These are phyloP conservation scores for Epinephelus malabaricus DNA, from an alignment of 2,797 vertebrate species.

Conservation along the genomic window DNA sequence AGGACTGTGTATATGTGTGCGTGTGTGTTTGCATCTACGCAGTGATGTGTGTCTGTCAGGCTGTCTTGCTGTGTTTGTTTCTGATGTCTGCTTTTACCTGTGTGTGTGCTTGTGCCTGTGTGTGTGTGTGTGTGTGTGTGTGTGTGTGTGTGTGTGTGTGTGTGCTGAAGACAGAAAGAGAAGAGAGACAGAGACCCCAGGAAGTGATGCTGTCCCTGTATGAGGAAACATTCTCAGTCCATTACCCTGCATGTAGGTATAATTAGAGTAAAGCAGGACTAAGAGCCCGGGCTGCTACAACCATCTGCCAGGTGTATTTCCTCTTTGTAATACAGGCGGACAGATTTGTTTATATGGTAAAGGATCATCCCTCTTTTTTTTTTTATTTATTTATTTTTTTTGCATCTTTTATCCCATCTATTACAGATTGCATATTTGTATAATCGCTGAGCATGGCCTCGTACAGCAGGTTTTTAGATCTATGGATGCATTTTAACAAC, in stretches of 20 bases:
- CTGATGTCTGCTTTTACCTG: constrained; percentile 51
- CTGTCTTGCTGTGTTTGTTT: constrained; percentile 58
- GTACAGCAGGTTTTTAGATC: not conserved
- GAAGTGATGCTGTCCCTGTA: constrained; percentile 72
- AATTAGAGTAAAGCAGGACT: constrained; percentile 81
- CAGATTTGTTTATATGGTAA: constrained; percentile 61
- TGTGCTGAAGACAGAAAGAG: constrained; percentile 5
- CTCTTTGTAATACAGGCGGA: constrained; percentile 57
- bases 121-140: not conserved
- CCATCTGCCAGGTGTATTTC: constrained; percentile 79
- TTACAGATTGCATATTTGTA: constrained; percentile 37
- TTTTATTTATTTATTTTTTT: not conserved
- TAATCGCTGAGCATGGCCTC: constrained; percentile 32
- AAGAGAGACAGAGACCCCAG: constrained; percentile 51
- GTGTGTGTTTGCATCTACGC: constrained; percentile 39
- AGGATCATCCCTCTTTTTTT: constrained; percentile 5
- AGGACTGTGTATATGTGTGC: constrained; percentile 23
- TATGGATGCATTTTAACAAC: constrained; percentile 19
- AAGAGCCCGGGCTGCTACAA: constrained; percentile 65
- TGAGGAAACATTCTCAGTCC: constrained; percentile 79
- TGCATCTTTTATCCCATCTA: constrained; percentile 22
- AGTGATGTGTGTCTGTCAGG: constrained; percentile 66
- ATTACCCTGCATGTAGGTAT: constrained; percentile 82
- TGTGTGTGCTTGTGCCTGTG: not conserved
- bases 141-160: not conserved